Conservation (phyloP, 2,113 vertebrate species). For the Pantherophis guttatus region DNA sequence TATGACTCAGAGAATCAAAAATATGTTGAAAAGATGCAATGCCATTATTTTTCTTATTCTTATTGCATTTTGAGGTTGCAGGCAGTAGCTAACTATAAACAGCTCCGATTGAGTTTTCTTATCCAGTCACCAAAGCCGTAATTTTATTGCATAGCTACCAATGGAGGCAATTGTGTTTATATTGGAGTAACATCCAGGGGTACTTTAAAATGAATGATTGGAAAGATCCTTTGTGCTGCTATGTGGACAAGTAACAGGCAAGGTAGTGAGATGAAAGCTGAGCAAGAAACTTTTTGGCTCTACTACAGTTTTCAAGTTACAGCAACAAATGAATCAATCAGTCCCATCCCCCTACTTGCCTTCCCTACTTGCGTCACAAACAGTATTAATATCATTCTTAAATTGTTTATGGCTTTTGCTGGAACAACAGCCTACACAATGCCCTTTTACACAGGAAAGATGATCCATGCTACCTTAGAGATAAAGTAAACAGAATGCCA, state of each 20-base stretch:
- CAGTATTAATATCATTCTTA: slow-evolving; percentile 4
- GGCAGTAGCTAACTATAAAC: not conserved
- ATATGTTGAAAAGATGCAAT: not conserved
- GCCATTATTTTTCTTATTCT: not conserved
- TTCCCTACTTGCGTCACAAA: slow-evolving; percentile 18
- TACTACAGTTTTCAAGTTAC: not conserved
- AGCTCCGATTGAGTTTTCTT: slow-evolving; percentile 6
- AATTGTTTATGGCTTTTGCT: slow-evolving; percentile 17
- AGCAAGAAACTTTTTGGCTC: rapidly evolving
- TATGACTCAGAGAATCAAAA: not conserved
- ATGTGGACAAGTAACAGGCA: not conserved
- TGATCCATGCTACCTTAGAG: slow-evolving; percentile 25
- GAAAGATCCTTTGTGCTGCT: slow-evolving; percentile 9
- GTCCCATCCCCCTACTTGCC: not conserved
- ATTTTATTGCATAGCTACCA: slow-evolving; percentile 1
- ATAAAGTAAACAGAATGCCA: slow-evolving; percentile 25
- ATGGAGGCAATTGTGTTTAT: not conserved
- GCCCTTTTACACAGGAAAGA: slow-evolving; percentile 19
- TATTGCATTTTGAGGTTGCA: not conserved
- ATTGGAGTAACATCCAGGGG: not conserved
- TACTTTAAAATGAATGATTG: slow-evolving; percentile 6
- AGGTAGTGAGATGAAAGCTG: rapidly evolving
- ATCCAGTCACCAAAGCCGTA: slow-evolving; percentile 3
- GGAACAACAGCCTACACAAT: slow-evolving; percentile 3
- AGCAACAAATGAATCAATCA: not conserved